A percentile compares a stretch with the other conserved stretches of the same genome.
phyloP scores from a whole-genome alignment of 2,797 vertebrate genomes.

The Myioborus melanocephalus region DNA sequence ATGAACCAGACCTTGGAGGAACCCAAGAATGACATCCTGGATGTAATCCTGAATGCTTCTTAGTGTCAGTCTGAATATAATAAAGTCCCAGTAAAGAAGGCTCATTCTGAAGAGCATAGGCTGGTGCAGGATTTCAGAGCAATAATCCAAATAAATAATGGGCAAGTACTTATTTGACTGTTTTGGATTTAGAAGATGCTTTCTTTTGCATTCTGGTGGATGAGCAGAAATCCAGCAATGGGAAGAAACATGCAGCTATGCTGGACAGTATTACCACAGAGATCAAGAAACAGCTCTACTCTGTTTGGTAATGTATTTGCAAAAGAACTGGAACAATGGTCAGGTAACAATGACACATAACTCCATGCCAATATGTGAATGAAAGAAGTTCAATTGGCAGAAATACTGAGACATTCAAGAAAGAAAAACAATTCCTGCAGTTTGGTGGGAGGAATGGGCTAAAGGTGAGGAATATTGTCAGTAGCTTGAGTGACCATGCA shows the following conservation, averaged over 20 bases:
- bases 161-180: background rate
- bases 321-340: background rate
- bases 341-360: background rate
- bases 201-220: background rate
- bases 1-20: background rate
- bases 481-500: background rate
- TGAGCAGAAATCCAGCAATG: background rate
- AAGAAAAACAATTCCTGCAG: no score
- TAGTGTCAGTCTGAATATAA: background rate
- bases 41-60: background rate
- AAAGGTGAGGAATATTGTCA: background rate
- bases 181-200: background rate
- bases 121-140: background rate
- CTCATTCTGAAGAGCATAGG: accelerated
- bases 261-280: background rate
- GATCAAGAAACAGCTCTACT: background rate
- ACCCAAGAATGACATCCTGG: background rate
- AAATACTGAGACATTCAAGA: background rate
- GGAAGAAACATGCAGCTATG: background rate
- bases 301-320: background rate
- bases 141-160: background rate
- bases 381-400: background rate
- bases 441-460: background rate
- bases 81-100: background rate
- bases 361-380: background rate